Conservation (phyloP, 1,140 invertebrate genomes). For the Neotoxoptera formosana region DNA sequence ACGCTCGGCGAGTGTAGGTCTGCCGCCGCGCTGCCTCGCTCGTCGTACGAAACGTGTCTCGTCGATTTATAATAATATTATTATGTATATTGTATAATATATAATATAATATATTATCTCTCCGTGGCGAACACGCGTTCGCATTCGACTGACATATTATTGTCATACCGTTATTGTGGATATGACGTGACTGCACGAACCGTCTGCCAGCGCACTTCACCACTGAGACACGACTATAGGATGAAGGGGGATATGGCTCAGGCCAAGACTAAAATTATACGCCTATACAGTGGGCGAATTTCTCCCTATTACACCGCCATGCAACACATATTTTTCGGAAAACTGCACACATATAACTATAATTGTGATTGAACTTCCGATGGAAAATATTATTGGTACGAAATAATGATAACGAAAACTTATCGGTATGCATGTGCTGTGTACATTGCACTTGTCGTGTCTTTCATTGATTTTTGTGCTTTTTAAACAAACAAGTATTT, state of each 20-base stretch:
- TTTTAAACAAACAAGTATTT: too few species aligned
- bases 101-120: not conserved
- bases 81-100: not conserved
- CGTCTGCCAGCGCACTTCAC: not conserved
- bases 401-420: not conserved
- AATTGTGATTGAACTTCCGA: not conserved
- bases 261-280: too few species aligned
- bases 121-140: not conserved
- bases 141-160: not conserved
- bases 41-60: not conserved
- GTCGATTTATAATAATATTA: not conserved
- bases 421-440: not conserved
- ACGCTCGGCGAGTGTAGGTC: not conserved
- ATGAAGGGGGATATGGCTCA: not conserved
- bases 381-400: not conserved
- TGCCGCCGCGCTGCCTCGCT: not conserved
- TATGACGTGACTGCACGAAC: not conserved
- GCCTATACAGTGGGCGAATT: not conserved
- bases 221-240: not conserved
- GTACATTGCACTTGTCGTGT: not conserved
- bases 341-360: not conserved
- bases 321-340: not conserved
- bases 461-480: too few species aligned
- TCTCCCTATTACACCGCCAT: too few species aligned
- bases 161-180: not conserved